These are phyloP conservation scores for Diaphora mendica DNA, from an alignment of 2,888 invertebrate species.

Conservation along the genomic window DNA sequence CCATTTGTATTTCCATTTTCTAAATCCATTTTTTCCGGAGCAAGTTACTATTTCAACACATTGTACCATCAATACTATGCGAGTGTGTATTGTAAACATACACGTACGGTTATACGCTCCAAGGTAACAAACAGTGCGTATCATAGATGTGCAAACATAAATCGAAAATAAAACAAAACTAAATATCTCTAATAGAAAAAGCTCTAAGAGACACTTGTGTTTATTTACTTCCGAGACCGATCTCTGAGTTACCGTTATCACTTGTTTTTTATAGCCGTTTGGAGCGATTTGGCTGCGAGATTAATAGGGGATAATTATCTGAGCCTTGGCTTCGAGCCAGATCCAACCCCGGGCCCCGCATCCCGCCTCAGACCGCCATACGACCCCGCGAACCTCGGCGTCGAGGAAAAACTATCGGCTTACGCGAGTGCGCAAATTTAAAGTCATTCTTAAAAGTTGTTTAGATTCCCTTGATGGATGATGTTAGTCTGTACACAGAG, in stretches of 20 bases:
- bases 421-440: constrained; percentile 38
- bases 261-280: constrained; percentile 62
- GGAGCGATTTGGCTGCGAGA: constrained; percentile 69
- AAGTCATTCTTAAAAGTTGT: constrained; percentile 35
- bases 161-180: constrained; percentile 9
- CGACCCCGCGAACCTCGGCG: constrained; percentile 11
- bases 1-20: not conserved
- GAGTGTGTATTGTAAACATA: not conserved
- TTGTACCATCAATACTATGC: not conserved
- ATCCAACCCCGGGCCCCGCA: constrained; percentile 18
- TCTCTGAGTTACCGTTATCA: constrained; percentile 49
- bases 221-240: constrained; percentile 26
- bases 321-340: constrained; percentile 65
- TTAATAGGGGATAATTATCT: constrained; percentile 77
- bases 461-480: not conserved
- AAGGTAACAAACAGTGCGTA: not conserved
- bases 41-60: not conserved
- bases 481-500: not conserved
- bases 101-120: not conserved
- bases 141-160: not conserved
- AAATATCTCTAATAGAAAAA: constrained; percentile 12
- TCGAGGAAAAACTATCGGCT: constrained; percentile 43
- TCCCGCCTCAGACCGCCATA: constrained; percentile 9
- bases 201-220: constrained; percentile 13
- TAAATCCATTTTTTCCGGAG: not conserved